Evolutionary conservation across 2,113 vertebrate genomes (phyloP).

Genomic region (Sinocyclocheilus maitianheensis): DNA sequence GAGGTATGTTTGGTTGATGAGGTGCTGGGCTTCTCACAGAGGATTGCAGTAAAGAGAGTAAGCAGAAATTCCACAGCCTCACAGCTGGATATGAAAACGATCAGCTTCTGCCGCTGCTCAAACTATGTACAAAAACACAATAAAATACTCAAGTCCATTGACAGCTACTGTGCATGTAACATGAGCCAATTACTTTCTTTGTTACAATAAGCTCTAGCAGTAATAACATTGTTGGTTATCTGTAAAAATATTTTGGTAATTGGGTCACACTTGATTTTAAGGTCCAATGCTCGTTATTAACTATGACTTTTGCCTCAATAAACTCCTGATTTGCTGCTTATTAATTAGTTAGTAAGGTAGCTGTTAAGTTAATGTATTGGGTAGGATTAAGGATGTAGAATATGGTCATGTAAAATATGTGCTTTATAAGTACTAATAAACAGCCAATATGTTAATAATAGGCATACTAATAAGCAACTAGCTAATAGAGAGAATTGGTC

Average conservation of each 20-base stretch:
- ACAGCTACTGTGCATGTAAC: neutral
- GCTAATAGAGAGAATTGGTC: too few relatives aligned
- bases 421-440: too few relatives aligned
- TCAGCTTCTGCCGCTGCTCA: conserved; percentile 83
- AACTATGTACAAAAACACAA: conserved; percentile 70
- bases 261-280: too few relatives aligned
- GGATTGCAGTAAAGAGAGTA: conserved; percentile 78
- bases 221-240: neutral
- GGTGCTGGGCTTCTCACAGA: conserved; percentile 59
- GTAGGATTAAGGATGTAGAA: too few relatives aligned
- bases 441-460: too few relatives aligned
- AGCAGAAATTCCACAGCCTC: conserved; percentile 92
- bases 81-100: conserved; percentile 92
- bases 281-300: too few relatives aligned
- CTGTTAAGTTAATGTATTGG: too few relatives aligned
- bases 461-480: too few relatives aligned
- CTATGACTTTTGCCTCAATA: too few relatives aligned
- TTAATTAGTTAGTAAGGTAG: too few relatives aligned
- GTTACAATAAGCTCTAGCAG: neutral
- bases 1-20: conserved; percentile 54
- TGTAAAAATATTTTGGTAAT: neutral
- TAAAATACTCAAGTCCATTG: neutral
- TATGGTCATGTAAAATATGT: too few relatives aligned
- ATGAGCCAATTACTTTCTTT: neutral
- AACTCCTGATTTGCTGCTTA: too few relatives aligned